A percentile compares a stretch with the other conserved stretches of the same genome.
phyloP scores from a whole-genome alignment of 2,113 vertebrate genomes.

The Anthoscopus minutus region DNA sequence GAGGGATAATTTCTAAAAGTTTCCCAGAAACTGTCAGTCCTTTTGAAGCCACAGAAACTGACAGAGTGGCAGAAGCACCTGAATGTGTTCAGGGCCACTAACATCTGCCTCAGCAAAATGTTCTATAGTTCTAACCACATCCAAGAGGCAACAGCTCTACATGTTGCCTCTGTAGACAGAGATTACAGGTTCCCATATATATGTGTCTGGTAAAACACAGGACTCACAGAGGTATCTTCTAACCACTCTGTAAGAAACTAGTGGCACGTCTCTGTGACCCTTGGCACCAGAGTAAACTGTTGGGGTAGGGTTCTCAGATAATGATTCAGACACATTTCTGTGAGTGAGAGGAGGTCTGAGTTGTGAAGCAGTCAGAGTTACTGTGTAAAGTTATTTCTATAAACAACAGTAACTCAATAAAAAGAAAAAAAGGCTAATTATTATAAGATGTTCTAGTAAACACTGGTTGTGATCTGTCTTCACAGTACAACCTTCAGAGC shows the following conservation, averaged over 20 bases:
- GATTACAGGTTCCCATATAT: not conserved
- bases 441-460: not conserved
- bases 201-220: not conserved
- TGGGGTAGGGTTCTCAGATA: not conserved
- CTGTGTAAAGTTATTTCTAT: not conserved
- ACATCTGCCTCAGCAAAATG: accelerated
- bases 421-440: not conserved
- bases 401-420: not conserved
- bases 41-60: not conserved
- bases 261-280: not conserved
- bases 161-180: not conserved
- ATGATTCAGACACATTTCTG: not conserved
- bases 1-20: not conserved
- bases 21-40: not conserved
- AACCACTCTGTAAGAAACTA: not conserved
- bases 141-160: not conserved
- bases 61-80: not conserved
- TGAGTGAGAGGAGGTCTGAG: not conserved
- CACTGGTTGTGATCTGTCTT: not conserved
- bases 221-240: not conserved
- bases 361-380: not conserved
- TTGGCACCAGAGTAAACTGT: not conserved
- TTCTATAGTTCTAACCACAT: not conserved
- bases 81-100: not conserved
- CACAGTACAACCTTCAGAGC: not conserved